These are phyloP conservation scores for Oceanites oceanicus DNA, from an alignment of 2,113 vertebrate species.

Conservation along the genomic window DNA sequence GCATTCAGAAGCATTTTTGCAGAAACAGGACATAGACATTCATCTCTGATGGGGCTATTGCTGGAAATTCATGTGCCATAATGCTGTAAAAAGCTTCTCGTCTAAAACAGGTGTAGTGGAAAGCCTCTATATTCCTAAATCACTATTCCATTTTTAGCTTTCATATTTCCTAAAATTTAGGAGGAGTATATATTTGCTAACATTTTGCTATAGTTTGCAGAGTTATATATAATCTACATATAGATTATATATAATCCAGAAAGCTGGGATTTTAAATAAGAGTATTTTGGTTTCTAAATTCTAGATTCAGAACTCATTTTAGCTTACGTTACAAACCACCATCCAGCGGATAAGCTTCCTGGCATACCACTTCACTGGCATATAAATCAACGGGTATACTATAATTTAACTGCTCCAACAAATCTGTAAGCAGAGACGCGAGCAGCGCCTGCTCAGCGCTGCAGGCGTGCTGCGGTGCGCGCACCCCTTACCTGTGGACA, in stretches of 20 bases:
- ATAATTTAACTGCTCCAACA: rapidly evolving
- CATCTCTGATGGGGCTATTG: background rate
- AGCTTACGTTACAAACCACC: background rate
- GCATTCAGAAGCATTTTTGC: background rate
- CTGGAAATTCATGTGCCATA: background rate
- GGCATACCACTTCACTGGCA: background rate
- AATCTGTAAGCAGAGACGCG: background rate
- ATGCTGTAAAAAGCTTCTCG: background rate
- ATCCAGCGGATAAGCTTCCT: background rate
- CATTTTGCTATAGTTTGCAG: background rate
- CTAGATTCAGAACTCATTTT: background rate
- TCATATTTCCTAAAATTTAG: background rate
- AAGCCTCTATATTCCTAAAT: background rate
- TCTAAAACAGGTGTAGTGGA: rapidly evolving
- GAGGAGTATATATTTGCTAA: background rate
- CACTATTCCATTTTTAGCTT: background rate
- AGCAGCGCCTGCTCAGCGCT: background rate
- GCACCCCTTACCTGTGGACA: constrained; percentile 91
- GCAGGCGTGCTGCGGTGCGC: background rate
- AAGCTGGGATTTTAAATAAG: background rate
- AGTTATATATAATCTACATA: background rate
- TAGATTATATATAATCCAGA: background rate
- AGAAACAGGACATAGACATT: background rate
- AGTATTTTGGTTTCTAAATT: background rate
- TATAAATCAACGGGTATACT: rapidly evolving